Evolutionary conservation across 1,140 invertebrate genomes (phyloP).

Genomic region (Uloborus diversus): DNA sequence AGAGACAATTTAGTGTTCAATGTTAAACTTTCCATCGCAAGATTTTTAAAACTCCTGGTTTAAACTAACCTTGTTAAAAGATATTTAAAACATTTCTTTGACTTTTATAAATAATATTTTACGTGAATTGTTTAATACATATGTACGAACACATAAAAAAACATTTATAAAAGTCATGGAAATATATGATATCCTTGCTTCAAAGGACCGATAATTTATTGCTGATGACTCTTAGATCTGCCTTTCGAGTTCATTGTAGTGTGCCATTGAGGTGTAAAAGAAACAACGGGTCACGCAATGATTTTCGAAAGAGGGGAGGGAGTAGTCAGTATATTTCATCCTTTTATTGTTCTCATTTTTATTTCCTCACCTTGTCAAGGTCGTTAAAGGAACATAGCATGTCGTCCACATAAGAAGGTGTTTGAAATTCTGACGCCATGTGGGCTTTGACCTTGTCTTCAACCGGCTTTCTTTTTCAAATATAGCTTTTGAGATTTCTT

Average conservation of each 20-base stretch:
- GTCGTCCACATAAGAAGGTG: background rate
- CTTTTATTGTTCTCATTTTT: background rate
- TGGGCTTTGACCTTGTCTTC: background rate
- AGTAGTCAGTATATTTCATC: background rate
- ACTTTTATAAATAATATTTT: no score
- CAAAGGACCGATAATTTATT: no score
- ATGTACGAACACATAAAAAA: no score
- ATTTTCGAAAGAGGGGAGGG: background rate
- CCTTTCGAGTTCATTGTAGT: slow-evolving; percentile 9
- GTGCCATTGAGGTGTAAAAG: background rate
- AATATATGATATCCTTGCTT: no score
- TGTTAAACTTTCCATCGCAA: no score
- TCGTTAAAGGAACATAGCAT: background rate
- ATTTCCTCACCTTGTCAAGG: slow-evolving; percentile 4
- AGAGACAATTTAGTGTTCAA: no score
- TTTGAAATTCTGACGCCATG: background rate
- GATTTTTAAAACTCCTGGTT: no score
- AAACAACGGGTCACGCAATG: slow-evolving; percentile 1
- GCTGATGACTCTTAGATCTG: no score
- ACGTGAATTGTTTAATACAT: no score
- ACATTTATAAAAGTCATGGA: no score
- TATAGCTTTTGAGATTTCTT: background rate
- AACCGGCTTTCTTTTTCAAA: background rate
- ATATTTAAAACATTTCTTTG: no score
- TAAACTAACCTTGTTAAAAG: no score